Evolutionary conservation across 2,888 invertebrate genomes (phyloP), one percentile per base, ranked within the genome.

Genomic region (Lasioglossum villosulum): DNA sequence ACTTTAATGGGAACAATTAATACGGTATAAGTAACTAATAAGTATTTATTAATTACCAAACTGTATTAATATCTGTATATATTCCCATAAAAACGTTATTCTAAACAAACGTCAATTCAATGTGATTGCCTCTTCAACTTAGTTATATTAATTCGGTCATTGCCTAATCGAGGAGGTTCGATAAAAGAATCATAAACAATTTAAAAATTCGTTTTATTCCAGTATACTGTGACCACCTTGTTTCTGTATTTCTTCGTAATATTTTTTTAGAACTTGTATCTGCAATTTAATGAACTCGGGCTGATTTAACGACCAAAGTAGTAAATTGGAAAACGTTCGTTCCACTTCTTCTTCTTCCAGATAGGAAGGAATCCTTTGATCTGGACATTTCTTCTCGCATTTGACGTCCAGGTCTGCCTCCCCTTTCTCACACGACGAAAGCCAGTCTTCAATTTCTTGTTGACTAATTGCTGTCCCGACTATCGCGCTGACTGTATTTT

Each of bases 201-300:
- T 66, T 2, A 70, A 70, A 70, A 39, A 70, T 12, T n/a, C 0
- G 4, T 14, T 70, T 66, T 66, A 34, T 37, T 66, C 66, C 10
- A 66, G 23, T 66, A 66, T 37, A 34, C n/a, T 39, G 19, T 39
- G 39, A 70, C n/a, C 14, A 70, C 70, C 16, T 39, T 70, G 70
- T n/a, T 70, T 70, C 2, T 70, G 70, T n/a, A 70, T 39, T 39
- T 70, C 70, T 70, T 70, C 70, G n/a, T 70, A 70, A 70, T 70
- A 70, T 14, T 70, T 70, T n/a, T 70, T 70, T 12, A 71, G 42
- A 42, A 42, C 71, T 27, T 42, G 71, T 71, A 71, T 42, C 19
- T 71, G 71, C 27, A 71, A 27, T 19, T 71, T 71, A 71, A 71
- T 42, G 27, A 71, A 71, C 8, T 71, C 42, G 5, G 71, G 71